A percentile compares a stretch with the other conserved stretches of the same genome.
These are phyloP conservation scores for Triplophysa siluroides DNA, from an alignment of 2,113 vertebrate genomes.

Conservation along the genomic window DNA sequence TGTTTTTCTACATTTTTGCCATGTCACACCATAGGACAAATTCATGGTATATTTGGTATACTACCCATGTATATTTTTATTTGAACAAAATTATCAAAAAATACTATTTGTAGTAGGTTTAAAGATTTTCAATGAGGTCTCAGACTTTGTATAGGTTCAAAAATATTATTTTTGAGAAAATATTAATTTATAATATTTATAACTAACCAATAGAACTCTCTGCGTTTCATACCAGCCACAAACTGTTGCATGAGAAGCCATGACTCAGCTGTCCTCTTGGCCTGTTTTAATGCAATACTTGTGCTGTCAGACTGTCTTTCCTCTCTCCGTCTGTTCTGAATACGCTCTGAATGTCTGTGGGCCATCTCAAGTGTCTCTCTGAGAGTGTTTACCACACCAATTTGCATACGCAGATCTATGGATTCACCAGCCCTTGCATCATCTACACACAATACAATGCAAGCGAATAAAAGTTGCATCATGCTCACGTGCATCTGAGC, in stretches of 20 bases:
- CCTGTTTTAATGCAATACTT: constrained; percentile 46
- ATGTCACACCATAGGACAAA: too few relatives aligned
- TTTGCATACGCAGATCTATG: not conserved
- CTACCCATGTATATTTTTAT: too few relatives aligned
- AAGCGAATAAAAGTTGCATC: not conserved
- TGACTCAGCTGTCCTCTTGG: not conserved
- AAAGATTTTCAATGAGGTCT: too few relatives aligned
- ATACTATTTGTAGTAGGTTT: too few relatives aligned
- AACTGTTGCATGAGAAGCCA: not conserved
- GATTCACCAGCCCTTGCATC: not conserved
- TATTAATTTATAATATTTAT: too few relatives aligned
- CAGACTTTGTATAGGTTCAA: too few relatives aligned
- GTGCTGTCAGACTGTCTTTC: constrained; percentile 39
- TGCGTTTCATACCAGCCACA: not conserved
- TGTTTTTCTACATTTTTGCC: too few relatives aligned
- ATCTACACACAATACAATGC: not conserved
- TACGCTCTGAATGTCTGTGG: constrained; percentile 29
- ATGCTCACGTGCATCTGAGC: not conserved
- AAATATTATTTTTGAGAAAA: too few relatives aligned
- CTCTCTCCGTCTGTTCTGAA: constrained; percentile 16
- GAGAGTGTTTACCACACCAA: constrained; percentile 18
- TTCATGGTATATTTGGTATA: too few relatives aligned
- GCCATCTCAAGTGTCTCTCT: constrained; percentile 30
- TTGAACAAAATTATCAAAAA: too few relatives aligned
- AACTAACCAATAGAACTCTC: too few relatives aligned